Conservation (phyloP, 1,140 invertebrate genomes). For the Magallana angulata region DNA sequence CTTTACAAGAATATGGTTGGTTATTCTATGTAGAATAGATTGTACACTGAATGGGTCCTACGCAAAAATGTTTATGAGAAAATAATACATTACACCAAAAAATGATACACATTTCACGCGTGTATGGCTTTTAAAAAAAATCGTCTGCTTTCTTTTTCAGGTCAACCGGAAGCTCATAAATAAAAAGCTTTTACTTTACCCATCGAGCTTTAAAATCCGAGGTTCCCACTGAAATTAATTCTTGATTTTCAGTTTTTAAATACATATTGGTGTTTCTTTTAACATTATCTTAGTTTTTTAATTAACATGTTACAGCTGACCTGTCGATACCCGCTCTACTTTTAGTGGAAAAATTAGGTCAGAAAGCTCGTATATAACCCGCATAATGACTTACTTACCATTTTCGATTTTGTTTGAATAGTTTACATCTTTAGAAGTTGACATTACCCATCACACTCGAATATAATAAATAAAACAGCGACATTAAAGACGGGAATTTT, state of each 20-base stretch:
- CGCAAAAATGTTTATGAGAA: too few species aligned
- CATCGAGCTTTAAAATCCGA: neutral
- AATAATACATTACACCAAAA: too few species aligned
- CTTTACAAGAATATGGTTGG: too few species aligned
- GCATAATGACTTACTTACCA: neutral
- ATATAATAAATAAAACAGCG: neutral
- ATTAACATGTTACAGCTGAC: conserved; percentile 26
- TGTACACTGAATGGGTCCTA: too few species aligned
- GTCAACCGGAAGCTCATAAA: conserved; percentile 37
- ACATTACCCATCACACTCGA: neutral
- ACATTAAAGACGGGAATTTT: conserved; percentile 6
- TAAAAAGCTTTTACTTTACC: conserved; percentile 11
- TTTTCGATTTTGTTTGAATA: neutral
- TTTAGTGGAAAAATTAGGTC: neutral
- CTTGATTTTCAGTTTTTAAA: neutral
- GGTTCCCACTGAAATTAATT: neutral
- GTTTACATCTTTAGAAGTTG: conserved; percentile 16
- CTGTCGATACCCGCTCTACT: conserved; percentile 21
- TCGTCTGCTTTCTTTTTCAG: conserved; percentile 20
- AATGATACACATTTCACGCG: neutral
- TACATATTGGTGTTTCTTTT: neutral
- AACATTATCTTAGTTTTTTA: neutral
- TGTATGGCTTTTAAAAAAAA: neutral
- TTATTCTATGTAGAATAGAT: too few species aligned
- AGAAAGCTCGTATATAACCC: neutral